phyloP scores from a whole-genome alignment of 2,797 vertebrate species.

The Loriculus beryllinus region DNA sequence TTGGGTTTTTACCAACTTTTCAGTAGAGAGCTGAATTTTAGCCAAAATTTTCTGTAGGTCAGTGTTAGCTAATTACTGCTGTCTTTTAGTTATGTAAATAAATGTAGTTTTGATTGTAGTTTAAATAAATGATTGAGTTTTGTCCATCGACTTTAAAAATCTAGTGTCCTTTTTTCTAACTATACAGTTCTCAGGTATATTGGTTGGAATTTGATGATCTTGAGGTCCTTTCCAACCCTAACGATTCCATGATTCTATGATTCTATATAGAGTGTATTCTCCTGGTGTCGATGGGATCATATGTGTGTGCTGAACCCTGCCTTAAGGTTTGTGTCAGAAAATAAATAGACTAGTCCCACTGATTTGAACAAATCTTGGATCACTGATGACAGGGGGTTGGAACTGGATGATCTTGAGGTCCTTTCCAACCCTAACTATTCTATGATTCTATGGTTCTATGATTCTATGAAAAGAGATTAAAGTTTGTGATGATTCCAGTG shows the following conservation, averaged over 20 bases:
- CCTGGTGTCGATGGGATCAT: rapidly evolving
- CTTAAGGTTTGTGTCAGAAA: not conserved
- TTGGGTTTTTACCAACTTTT: not conserved
- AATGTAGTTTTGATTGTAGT: not conserved
- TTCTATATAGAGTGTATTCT: not conserved
- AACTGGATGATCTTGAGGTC: not conserved
- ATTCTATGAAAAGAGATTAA: not conserved
- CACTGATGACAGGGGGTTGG: not conserved
- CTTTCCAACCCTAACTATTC: not conserved
- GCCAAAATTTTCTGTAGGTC: not conserved
- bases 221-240: too few species aligned
- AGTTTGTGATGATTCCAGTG: not conserved
- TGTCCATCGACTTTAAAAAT: not conserved
- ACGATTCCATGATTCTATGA: too few species aligned
- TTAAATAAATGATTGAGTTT: not conserved
- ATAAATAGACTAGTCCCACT: not conserved
- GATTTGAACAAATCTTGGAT: not conserved
- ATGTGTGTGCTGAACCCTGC: rapidly evolving
- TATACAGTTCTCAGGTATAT: not conserved
- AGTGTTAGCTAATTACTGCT: not conserved
- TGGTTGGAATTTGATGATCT: too few species aligned
- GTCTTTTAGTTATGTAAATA: not conserved
- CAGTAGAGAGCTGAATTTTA: not conserved
- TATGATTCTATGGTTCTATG: not conserved
- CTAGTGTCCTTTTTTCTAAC: not conserved